Evolutionary conservation across 2,797 vertebrate species (phyloP), one percentile per base, ranked within the genome.

Genomic region (Steatocranus sp.): DNA sequence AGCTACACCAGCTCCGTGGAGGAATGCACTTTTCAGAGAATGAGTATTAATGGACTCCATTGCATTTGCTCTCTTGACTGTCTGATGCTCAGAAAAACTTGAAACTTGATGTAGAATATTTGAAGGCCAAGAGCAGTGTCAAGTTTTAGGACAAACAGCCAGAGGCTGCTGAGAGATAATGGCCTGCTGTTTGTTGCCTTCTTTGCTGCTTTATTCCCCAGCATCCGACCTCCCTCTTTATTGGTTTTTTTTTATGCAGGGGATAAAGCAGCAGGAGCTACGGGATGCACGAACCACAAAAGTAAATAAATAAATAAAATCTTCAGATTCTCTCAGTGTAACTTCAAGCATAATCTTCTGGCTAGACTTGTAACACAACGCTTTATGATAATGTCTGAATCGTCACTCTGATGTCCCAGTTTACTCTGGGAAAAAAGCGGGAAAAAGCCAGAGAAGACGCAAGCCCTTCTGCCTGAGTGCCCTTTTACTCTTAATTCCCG

Each of bases 251-350:
- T 58, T 50, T 83, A 78, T 63, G 75, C 38, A 51, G 61, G 63
- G 56, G 63, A 84, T 87, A 83, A 83, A 79, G 82, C 79, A 87
- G 87, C 70, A 76, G 14, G 87, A 73, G 77, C 20, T 36, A 18
- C 82, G 66, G 86, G 79, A 88, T 27, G 20, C 76, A 83, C 70
- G 43, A 78, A 23, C 51, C 77, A 83, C 46, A 82, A 68, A 81
- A 50, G 53, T 23, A 23, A 38, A 18, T 23, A 6, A 77, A 61
- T 18, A 58, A 54, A 50, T 85, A 80, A 81, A 82, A 38, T 51
- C 54, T 5, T 75, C 74, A 14, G 78, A 76, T 73, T 41, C 20
- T 36, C n/a, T 18, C 14, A 32, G 12, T 36, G 56, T 49, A 23
- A 53, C 17, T 80, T 76, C 1, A 9, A 79, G 79, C 70, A 61